Percentiles rank a stretch among this genome's conserved stretches.
phyloP scores from a whole-genome alignment of 2,113 vertebrate genomes.

The Rissa tridactyla region DNA sequence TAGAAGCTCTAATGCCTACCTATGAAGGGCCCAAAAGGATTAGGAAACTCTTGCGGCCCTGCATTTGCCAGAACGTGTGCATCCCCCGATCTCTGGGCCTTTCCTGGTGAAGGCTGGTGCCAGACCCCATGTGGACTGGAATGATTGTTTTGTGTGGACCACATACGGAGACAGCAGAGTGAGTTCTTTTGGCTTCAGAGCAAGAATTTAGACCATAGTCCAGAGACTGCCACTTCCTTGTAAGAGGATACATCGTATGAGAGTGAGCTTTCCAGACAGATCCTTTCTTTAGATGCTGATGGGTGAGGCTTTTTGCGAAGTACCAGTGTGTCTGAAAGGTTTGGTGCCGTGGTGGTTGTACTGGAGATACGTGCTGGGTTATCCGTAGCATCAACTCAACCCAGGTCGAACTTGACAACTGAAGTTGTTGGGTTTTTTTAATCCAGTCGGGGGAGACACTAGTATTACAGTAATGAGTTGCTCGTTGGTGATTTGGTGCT shows the following conservation, averaged over 20 bases:
- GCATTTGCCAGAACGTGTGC: accelerated
- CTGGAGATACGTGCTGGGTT: accelerated
- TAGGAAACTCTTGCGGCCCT: not conserved
- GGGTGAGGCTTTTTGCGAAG: not conserved
- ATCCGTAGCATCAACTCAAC: not conserved
- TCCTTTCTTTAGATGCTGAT: not conserved
- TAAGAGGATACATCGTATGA: not conserved
- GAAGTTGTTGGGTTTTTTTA: not conserved
- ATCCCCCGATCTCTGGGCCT: not conserved
- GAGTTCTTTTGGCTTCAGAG: not conserved
- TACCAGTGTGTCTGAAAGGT: not conserved
- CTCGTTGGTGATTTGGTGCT: not conserved
- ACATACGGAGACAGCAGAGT: not conserved
- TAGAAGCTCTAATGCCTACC: not conserved
- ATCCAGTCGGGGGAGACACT: not conserved
- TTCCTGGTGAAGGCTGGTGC: not conserved
- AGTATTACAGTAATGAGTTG: not conserved
- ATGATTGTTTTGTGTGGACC: not conserved
- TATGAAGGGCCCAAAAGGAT: not conserved
- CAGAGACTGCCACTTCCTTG: not conserved
- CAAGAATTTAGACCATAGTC: not conserved
- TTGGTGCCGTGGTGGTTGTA: not conserved
- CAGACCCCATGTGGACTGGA: not conserved
- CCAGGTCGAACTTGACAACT: not conserved
- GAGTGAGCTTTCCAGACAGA: not conserved